Conservation (phyloP, 2,113 vertebrate species). For the Etheostoma spectabile region DNA sequence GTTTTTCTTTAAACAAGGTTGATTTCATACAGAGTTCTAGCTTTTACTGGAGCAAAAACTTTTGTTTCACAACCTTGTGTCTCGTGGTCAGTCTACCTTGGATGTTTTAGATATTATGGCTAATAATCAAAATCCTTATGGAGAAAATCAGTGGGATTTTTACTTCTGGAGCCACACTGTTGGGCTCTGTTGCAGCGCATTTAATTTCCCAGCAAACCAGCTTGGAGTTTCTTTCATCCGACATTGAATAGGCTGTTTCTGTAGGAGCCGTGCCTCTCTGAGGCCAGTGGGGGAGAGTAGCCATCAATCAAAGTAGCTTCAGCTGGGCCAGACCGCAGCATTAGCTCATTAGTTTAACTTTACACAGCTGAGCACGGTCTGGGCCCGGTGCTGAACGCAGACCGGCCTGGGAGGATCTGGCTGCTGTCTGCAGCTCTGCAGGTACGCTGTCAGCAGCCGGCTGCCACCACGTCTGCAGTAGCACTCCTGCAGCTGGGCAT, state of each 20-base stretch:
- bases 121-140: no score
- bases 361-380: conserved; percentile 55
- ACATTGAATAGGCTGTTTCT: background rate
- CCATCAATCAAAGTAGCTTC: conserved; percentile 57
- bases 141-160: no score
- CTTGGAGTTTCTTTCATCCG: no score
- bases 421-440: conserved; percentile 28
- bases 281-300: conserved; percentile 6
- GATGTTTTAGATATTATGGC: no score
- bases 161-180: no score
- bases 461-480: conserved; percentile 33
- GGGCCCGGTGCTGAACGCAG: conserved; percentile 21
- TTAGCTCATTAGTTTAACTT: conserved; percentile 57
- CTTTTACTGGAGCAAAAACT: no score
- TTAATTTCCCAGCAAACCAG: background rate
- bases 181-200: no score
- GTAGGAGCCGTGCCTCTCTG: background rate
- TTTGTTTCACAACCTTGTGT: no score
- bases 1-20: no score
- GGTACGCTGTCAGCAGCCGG: conserved; percentile 38
- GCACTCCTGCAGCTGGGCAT: conserved; percentile 31
- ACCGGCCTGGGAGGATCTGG: background rate
- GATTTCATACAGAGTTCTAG: no score
- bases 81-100: no score
- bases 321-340: conserved; percentile 19